Evolutionary conservation across 2,113 vertebrate genomes (phyloP).

Genomic region (Aramus guarauna): DNA sequence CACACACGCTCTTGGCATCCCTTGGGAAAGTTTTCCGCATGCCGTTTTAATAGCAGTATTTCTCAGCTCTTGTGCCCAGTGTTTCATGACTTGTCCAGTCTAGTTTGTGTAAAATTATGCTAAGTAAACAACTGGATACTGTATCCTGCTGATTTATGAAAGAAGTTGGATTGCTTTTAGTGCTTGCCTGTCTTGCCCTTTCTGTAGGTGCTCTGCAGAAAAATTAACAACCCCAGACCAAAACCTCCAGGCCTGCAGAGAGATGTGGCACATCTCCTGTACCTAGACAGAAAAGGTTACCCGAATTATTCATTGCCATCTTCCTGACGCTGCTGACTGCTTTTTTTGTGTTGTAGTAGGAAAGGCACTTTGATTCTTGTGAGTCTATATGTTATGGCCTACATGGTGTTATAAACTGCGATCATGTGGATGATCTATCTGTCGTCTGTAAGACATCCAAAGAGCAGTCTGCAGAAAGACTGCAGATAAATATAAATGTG

Average conservation of each 20-base stretch:
- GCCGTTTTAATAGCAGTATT: slow-evolving; percentile 46
- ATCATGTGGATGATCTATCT: not conserved
- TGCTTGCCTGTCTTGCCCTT: not conserved
- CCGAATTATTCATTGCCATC: not conserved
- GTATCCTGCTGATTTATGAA: slow-evolving; percentile 46
- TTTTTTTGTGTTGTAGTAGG: not conserved
- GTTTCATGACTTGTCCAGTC: slow-evolving; percentile 63
- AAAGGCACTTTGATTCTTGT: not conserved
- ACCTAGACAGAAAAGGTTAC: not conserved
- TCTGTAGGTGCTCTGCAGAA: not conserved
- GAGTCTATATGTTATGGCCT: not conserved
- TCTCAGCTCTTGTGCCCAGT: slow-evolving; percentile 58
- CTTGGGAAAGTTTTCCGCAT: slow-evolving; percentile 50
- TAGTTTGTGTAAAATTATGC: slow-evolving; percentile 57
- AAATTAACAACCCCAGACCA: not conserved
- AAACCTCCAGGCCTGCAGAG: not conserved
- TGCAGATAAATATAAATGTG: not conserved
- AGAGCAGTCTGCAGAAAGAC: not conserved
- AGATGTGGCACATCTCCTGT: not conserved
- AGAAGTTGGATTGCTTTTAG: slow-evolving; percentile 20
- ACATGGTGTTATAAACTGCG: not conserved
- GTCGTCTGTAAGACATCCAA: not conserved
- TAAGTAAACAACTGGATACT: slow-evolving; percentile 61
- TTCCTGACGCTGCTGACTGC: not conserved
- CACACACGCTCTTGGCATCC: slow-evolving; percentile 47